phyloP scores from a whole-genome alignment of 1,140 invertebrate genomes.

The Calosoma granatense region DNA sequence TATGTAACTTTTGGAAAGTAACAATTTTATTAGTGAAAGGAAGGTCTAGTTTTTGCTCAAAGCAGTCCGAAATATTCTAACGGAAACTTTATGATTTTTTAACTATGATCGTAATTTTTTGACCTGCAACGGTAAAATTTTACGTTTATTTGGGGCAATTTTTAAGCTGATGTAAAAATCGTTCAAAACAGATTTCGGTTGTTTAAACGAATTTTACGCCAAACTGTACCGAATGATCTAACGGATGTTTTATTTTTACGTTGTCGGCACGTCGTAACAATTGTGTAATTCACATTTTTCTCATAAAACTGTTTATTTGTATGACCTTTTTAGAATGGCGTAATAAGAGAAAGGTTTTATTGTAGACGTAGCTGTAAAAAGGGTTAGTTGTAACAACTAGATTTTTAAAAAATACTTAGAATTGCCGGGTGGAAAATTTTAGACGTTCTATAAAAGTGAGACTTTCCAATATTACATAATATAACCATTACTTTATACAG shows the following conservation, averaged over 20 bases:
- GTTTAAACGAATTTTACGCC: neutral
- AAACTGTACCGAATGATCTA: neutral
- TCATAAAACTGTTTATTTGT: neutral
- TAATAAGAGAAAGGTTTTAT: neutral
- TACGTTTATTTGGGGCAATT: constrained; percentile 4
- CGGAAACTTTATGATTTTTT: neutral
- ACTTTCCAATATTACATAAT: no score
- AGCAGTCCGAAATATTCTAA: neutral
- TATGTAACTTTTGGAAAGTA: no score
- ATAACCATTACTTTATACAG: no score
- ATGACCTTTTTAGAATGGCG: neutral
- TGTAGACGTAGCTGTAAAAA: no score
- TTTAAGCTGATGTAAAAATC: neutral
- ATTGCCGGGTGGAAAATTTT: no score
- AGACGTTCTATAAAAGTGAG: no score
- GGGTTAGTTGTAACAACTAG: no score
- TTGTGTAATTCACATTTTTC: constrained; percentile 4
- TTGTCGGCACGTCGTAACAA: neutral
- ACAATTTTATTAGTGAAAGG: constrained; percentile 1
- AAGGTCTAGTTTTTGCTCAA: neutral
- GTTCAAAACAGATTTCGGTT: neutral
- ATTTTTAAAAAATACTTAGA: no score
- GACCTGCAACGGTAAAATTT: neutral
- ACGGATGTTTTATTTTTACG: neutral
- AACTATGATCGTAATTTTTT: neutral